A percentile compares a stretch with the other conserved stretches of the same genome.
Evolutionary conservation across 2,797 vertebrate species (phyloP).

Genomic region (Diglossa cyanea): DNA sequence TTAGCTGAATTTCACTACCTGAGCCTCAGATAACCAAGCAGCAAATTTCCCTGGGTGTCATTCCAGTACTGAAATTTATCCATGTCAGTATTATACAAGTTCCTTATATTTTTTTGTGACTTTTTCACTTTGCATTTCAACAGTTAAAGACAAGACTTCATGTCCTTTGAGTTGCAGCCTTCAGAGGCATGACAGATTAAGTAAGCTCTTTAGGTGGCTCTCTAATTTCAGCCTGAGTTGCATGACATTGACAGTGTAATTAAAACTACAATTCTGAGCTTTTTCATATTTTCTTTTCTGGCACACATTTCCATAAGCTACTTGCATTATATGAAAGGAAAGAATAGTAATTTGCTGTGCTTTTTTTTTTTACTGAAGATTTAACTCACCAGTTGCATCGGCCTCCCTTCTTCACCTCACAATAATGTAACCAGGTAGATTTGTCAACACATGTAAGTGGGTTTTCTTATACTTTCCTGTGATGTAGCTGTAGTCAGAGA

Average conservation of each 20-base stretch:
- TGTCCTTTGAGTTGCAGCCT: background rate
- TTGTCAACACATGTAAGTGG: background rate
- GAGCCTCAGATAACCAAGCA: background rate
- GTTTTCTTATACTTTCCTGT: background rate
- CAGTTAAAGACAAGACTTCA: background rate
- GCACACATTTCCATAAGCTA: background rate
- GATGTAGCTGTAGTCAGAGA: background rate
- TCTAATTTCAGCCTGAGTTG: background rate
- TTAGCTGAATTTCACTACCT: background rate
- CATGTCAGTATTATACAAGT: background rate
- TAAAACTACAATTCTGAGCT: background rate
- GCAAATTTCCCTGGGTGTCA: background rate
- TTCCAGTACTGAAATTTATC: background rate
- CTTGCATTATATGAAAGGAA: background rate
- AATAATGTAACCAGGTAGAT: background rate
- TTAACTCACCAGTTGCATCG: background rate
- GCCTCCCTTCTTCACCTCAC: background rate
- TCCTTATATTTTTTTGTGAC: background rate
- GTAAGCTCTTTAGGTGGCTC: background rate
- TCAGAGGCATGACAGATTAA: background rate
- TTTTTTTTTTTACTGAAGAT: background rate
- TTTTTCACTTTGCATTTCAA: background rate
- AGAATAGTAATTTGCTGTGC: background rate
- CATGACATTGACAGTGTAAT: background rate
- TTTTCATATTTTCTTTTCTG: background rate